A percentile compares a stretch with the other conserved stretches of the same genome.
Evolutionary conservation across 2,888 invertebrate genomes (phyloP).

Genomic region (Plutella xylostella): DNA sequence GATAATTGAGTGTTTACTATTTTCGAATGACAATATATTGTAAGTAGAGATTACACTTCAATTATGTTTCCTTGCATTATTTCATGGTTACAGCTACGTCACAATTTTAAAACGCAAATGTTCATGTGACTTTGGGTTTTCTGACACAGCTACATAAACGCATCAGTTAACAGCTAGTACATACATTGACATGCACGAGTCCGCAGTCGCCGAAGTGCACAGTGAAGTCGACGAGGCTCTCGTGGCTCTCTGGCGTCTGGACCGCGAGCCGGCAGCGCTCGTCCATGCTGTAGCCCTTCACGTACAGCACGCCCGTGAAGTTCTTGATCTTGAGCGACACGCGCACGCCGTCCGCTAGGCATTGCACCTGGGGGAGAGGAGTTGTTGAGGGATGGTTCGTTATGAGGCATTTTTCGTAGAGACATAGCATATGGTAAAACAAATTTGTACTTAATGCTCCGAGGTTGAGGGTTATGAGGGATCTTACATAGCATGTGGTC

Average conservation of each 20-base stretch:
- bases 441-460: too few species aligned
- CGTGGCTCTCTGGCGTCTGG: slow-evolving; percentile 77
- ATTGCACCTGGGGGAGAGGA: slow-evolving; percentile 73
- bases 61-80: too few species aligned
- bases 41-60: background rate
- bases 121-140: too few species aligned
- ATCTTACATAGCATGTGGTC: too few species aligned
- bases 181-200: slow-evolving; percentile 88
- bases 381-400: background rate
- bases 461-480: too few species aligned
- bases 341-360: slow-evolving; percentile 91
- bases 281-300: slow-evolving; percentile 95
- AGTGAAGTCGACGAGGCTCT: slow-evolving; percentile 82
- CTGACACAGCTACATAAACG: too few species aligned
- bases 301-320: slow-evolving; percentile 92
- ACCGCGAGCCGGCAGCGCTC: slow-evolving; percentile 88
- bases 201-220: slow-evolving; percentile 94
- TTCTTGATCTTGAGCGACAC: slow-evolving; percentile 84
- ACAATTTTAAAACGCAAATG: too few species aligned
- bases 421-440: too few species aligned
- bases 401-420: too few species aligned
- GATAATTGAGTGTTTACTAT: too few species aligned
- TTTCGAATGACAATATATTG: background rate
- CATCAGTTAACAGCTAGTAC: too few species aligned
- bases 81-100: too few species aligned